Base-by-base conservation (phyloP, 2,888 invertebrate species). In the Lomographa bimaculata region DNA sequence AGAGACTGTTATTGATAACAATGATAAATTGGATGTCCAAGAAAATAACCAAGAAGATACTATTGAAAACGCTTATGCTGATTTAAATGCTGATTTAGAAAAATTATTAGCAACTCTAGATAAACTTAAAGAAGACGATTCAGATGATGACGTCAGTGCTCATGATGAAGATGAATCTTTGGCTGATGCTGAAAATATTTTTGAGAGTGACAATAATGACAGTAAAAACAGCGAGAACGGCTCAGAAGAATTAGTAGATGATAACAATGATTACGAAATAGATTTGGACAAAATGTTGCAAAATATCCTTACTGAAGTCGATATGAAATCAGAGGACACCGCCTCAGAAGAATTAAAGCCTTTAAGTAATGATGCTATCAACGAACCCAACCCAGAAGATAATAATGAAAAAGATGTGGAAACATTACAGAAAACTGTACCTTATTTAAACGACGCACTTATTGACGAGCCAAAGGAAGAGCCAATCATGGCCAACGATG, bases 71-170 rank as follows among this genome's bases (percentile, higher is more conserved):
- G 65, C 62, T 1, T 69, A 72, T 26, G 51, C 52, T 8, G 79
- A 82, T 33, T 55, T 85, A 4, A 64, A 75, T 40, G 61, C 60
- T 7, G 77, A 85, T 46, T 64, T 83, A 16, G 63, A 70, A 7
- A 65, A 70, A 35, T 47, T 85, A 11, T 63, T 75, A 36, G 69
- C 69, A 29, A 76, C 73, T 6, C 50, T 71, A 32, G 55, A 69
- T 5, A 76, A 80, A 53, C 55, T 83, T 5, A 54, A 46, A 7
- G 47, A 57, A 14, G 55, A 62, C 6, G 44, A 39, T 3, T 38
- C 56, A 2, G 43, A 56, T 4, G 40, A 53, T 5, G 49, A 40
- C 0, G 44, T 36, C n/a, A 40, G 41, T 12, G 40, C 53, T 5
- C 45, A 47, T 5, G 29, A 47, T 7, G 32, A 11, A 0, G 43